Conservation (phyloP, 2,888 invertebrate species). For the Embidobia sp. region DNA sequence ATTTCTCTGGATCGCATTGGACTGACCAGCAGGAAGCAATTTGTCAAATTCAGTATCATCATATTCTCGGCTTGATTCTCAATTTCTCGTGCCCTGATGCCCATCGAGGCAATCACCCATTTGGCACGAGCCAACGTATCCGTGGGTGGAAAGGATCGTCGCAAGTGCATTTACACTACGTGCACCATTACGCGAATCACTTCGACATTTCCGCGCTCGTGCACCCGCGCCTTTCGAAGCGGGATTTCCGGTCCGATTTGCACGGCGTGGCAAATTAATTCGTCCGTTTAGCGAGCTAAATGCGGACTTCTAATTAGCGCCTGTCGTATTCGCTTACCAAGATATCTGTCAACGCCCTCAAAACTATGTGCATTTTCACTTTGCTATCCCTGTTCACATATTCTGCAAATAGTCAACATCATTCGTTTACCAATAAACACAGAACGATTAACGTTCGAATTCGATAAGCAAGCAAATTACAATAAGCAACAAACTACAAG, state of each 20-base stretch:
- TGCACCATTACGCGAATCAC: constrained; percentile 44
- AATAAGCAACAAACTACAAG: too few relatives aligned
- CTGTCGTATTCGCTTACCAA: constrained; percentile 7
- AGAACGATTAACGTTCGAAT: too few relatives aligned
- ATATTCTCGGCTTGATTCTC: constrained; percentile 39
- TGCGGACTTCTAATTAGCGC: not conserved
- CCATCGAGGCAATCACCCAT: constrained; percentile 54
- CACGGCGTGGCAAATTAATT: constrained; percentile 41
- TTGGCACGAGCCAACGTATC: constrained; percentile 63
- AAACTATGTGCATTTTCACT: too few relatives aligned
- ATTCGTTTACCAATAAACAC: too few relatives aligned
- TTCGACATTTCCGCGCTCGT: constrained; percentile 62
- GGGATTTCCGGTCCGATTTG: constrained; percentile 60
- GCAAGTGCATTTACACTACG: constrained; percentile 40
- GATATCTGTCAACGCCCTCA: constrained; percentile 13
- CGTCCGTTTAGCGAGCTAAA: constrained; percentile 37
- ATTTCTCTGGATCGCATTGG: too few relatives aligned
- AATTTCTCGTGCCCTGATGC: constrained; percentile 37
- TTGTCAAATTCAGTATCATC: constrained; percentile 35
- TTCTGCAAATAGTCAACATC: too few relatives aligned
- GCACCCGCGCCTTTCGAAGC: constrained; percentile 36
- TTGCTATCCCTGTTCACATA: too few relatives aligned
- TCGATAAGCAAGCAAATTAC: too few relatives aligned
- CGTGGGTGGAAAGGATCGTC: constrained; percentile 56
- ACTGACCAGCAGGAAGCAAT: constrained; percentile 50